Conservation (phyloP, 2,888 invertebrate species). For the Pristionchus entomophagus region DNA sequence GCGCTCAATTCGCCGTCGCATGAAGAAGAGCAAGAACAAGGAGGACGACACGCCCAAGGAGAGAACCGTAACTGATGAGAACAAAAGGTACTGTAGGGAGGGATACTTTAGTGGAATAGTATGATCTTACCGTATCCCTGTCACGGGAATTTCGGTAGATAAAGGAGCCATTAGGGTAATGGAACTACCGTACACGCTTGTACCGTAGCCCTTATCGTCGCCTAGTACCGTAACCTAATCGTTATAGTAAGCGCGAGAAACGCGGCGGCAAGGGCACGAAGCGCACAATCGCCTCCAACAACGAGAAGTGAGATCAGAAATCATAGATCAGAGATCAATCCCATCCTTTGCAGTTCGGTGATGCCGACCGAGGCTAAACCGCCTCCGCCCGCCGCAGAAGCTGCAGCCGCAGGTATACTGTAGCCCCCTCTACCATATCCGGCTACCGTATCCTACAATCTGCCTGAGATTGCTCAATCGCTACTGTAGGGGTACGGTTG, state of each 20-base stretch:
- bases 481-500: no score
- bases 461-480: neutral
- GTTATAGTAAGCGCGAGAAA: neutral
- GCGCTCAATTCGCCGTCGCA: neutral
- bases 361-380: neutral
- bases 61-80: neutral
- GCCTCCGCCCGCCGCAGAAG: neutral
- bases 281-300: neutral
- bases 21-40: slow-evolving; percentile 18
- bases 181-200: neutral
- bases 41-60: neutral
- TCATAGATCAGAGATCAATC: no score
- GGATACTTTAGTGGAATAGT: neutral
- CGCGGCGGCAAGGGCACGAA: neutral
- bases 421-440: neutral
- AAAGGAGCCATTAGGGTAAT: neutral
- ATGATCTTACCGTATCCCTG: neutral
- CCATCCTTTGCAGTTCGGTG: neutral
- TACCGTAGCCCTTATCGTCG: no score
- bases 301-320: slow-evolving; percentile 6
- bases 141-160: neutral
- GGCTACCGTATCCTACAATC: neutral
- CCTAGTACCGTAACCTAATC: neutral
- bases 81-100: neutral
- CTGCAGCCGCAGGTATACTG: neutral